Conservation (phyloP, 2,888 invertebrate species). For the Noctua fimbriata region DNA sequence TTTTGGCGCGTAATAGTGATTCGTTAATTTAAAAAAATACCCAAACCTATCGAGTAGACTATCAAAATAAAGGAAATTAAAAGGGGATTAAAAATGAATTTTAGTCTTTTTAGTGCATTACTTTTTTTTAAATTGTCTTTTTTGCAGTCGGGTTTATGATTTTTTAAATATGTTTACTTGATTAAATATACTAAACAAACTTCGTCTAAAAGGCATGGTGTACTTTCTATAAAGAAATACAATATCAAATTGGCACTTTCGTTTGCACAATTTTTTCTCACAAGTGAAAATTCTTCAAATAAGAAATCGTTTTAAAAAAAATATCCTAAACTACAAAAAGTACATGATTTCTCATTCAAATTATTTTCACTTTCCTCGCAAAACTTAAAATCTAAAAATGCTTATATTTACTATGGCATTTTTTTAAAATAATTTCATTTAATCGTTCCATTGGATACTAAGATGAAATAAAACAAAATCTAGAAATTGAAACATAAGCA, state of each 20-base stretch:
- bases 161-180: no score
- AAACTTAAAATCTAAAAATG: constrained; percentile 79
- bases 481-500: constrained; percentile 53
- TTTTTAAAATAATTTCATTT: constrained; percentile 72
- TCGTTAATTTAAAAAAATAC: no score
- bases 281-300: constrained; percentile 87
- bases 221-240: constrained; percentile 5
- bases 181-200: constrained; percentile 7
- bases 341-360: constrained; percentile 88
- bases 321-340: constrained; percentile 64
- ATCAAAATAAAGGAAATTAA: no score
- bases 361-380: constrained; percentile 78
- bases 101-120: no score
- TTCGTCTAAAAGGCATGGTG: constrained; percentile 38
- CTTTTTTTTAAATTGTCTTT: no score
- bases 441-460: constrained; percentile 42
- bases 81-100: no score
- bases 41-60: no score
- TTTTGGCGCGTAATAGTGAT: no score
- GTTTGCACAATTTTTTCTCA: constrained; percentile 64
- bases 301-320: constrained; percentile 81
- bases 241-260: constrained; percentile 70
- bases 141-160: no score
- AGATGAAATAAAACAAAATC: constrained; percentile 54
- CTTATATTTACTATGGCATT: constrained; percentile 90